Evolutionary conservation across 2,888 invertebrate species (phyloP), one percentile per base, ranked within the genome.

Genomic region (Melanotus villosus): DNA sequence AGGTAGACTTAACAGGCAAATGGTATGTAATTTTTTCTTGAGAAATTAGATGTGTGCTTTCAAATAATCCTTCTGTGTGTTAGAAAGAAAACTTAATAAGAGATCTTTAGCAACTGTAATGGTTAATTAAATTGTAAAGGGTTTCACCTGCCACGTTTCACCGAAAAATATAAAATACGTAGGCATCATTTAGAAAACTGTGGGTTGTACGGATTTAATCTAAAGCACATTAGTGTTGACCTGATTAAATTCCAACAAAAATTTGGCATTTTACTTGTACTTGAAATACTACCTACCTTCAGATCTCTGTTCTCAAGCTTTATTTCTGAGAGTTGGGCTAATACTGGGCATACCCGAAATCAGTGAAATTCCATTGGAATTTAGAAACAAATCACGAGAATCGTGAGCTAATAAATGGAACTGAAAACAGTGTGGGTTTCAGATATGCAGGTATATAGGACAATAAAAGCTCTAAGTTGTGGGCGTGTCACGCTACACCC

Each of bases 401-500:
- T 52, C 52, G 32, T 10, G 32, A 52, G 52, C 52, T 52, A 52
- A 52, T 52, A 52, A 52, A 52, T 16, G 52, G 52, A 52, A 52
- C 26, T 52, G 52, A 52, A 52, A 52, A 52, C 52, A 52, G 32
- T 18, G 32, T 52, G 10, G 38, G 56, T 21, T 30, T 36, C 38
- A 56, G 56, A 38, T 56, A 56, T 56, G 56, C 38, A 56, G 56
- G 56, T 56, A 56, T 38, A 56, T 38, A 38, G 56, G 38, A 38
- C 56, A 56, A 56, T 56, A 56, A 59, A 56, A 43, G 43, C 43
- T 43, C 14, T 23, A 60, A 47, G 45, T 38, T 57, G 64, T 64
- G 64, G 64, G 64, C 36, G 64, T 64, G 64, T 43, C 64, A 18
- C 43, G 19, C 41, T 30, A 34, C 34, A 32, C 38, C 41, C 32